Percentiles rank a stretch among this genome's conserved stretches.
These are phyloP conservation scores for Himalopsyche kuldschensis DNA, from an alignment of 2,888 invertebrate genomes.

Conservation along the genomic window DNA sequence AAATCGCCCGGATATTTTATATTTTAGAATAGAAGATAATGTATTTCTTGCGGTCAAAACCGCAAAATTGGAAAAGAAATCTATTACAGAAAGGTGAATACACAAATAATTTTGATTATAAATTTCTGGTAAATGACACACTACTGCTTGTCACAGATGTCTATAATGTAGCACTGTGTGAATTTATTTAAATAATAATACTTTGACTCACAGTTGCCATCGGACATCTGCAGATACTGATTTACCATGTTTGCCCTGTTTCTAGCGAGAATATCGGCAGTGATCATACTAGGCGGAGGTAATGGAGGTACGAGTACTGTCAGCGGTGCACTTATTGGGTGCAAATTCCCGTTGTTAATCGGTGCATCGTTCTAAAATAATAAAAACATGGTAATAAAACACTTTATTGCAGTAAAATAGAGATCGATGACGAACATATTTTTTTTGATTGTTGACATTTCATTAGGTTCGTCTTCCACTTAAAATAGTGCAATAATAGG, in stretches of 20 bases:
- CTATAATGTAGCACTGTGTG: background rate
- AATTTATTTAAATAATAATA: background rate
- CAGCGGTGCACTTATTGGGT: conserved; percentile 26
- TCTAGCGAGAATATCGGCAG: conserved; percentile 24
- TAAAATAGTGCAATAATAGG: background rate
- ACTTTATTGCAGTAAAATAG: background rate
- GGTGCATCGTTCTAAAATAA: conserved; percentile 4
- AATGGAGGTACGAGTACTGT: conserved; percentile 29
- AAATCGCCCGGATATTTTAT: too few species aligned
- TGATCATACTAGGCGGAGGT: conserved; percentile 23
- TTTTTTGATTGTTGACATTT: background rate
- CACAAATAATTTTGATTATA: too few species aligned
- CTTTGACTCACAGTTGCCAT: background rate
- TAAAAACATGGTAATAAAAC: background rate
- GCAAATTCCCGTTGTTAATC: conserved; percentile 5
- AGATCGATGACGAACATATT: background rate
- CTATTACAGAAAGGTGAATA: too few species aligned
- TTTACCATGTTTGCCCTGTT: conserved; percentile 24
- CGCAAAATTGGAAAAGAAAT: too few species aligned
- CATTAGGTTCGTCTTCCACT: background rate
- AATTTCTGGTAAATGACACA: too few species aligned
- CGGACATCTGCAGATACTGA: conserved; percentile 36
- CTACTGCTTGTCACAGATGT: too few species aligned
- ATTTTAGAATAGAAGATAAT: too few species aligned
- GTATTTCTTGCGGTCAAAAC: too few species aligned